phyloP scores from a whole-genome alignment of 2,113 vertebrate species.

The Cottus gobio region DNA sequence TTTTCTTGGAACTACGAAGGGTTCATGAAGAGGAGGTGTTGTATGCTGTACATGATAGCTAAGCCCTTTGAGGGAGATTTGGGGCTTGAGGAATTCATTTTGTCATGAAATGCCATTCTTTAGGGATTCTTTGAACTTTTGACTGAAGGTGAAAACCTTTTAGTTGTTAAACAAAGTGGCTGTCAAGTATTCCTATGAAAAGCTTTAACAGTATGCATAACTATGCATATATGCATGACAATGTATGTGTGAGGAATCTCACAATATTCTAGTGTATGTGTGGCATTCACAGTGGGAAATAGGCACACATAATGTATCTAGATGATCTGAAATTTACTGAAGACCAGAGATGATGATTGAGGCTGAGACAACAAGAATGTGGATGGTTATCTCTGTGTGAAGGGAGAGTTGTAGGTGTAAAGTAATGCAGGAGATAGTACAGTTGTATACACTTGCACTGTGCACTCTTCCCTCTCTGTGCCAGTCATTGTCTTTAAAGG shows the following conservation, averaged over 20 bases:
- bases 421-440: not conserved
- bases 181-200: not conserved
- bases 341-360: not conserved
- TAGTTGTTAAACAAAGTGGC: not conserved
- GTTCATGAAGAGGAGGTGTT: not conserved
- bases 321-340: not conserved
- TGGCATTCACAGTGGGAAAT: not conserved
- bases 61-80: not conserved
- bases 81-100: not conserved
- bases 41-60: not conserved
- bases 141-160: not conserved
- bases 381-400: not conserved
- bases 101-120: not conserved
- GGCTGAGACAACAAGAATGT: not conserved
- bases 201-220: not conserved
- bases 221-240: not conserved
- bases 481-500: constrained; percentile 25
- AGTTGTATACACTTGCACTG: constrained; percentile 7
- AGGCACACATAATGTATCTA: not conserved
- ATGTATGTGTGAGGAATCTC: not conserved
- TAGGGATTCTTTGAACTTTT: not conserved
- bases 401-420: not conserved
- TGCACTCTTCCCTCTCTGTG: constrained; percentile 7
- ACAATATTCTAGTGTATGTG: not conserved
- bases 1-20: not conserved